A percentile compares a stretch with the other conserved stretches of the same genome.
These are phyloP conservation scores for Dendropsophus ebraccatus DNA, from an alignment of 2,113 vertebrate genomes.

Conservation along the genomic window DNA sequence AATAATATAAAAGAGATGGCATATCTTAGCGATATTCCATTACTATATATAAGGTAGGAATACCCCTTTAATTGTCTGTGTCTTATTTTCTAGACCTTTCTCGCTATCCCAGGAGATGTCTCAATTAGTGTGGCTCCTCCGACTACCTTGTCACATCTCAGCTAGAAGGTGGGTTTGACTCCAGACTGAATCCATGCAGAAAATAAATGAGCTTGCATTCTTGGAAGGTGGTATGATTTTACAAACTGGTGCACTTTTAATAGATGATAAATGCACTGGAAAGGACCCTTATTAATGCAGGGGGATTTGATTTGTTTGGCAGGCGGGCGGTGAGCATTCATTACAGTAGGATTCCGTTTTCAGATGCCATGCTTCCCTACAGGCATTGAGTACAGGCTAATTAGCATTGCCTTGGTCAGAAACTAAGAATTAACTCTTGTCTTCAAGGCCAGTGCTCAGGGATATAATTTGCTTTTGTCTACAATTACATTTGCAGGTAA, in stretches of 20 bases:
- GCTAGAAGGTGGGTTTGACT: slow-evolving; percentile 76
- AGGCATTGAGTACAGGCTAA: slow-evolving; percentile 53
- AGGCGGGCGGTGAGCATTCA: slow-evolving; percentile 68
- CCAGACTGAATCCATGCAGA: slow-evolving; percentile 72
- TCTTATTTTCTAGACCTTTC: slow-evolving; percentile 68
- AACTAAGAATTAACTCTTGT: slow-evolving; percentile 74
- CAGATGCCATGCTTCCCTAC: slow-evolving; percentile 56
- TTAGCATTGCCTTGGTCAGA: slow-evolving; percentile 76
- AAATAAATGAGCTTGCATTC: slow-evolving; percentile 80
- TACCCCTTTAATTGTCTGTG: slow-evolving; percentile 78
- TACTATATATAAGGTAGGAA: no score
- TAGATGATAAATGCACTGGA: slow-evolving; percentile 83
- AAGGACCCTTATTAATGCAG: slow-evolving; percentile 77
- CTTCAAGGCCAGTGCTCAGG: slow-evolving; percentile 71
- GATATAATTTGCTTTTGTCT: slow-evolving; percentile 60
- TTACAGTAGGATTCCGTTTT: slow-evolving; percentile 73
- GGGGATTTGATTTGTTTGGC: slow-evolving; percentile 70
- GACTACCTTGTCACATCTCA: slow-evolving; percentile 76
- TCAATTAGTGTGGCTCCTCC: slow-evolving; percentile 83
- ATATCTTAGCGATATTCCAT: no score
- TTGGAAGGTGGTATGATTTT: slow-evolving; percentile 78
- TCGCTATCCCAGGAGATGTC: slow-evolving; percentile 72
- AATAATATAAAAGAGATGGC: no score
- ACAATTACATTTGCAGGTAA: slow-evolving; percentile 58
- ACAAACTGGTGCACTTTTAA: slow-evolving; percentile 78